Evolutionary conservation across 1,140 invertebrate species (phyloP), one percentile per base, ranked within the genome.

Genomic region (Zaprionus taronus): DNA sequence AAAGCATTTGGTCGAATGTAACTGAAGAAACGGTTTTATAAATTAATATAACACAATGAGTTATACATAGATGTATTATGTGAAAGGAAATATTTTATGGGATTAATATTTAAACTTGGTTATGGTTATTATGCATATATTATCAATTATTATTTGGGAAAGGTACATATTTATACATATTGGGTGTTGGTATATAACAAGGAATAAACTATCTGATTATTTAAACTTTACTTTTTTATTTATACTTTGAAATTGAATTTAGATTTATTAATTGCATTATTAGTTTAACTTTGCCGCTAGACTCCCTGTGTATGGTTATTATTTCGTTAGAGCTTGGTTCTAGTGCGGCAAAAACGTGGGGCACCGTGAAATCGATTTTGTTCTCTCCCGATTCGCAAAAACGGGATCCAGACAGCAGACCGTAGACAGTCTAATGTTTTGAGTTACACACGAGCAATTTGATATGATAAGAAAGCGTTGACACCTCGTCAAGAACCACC

Each of bases 321-420:
- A 47, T 47, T 47, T 47, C 5, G 5, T 47, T 17, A 36, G 55
- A 11, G 38, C 15, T 75, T 61, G 53, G 38, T 41, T n/a, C 31
- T 44, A 38, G 34, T 38, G 34, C 34, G 12, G 6, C 14, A 15
- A 5, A 74, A 56, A 57, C 73, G 55, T 73, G 55, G 34, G 62
- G 47, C 56, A 69, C 67, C 67, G 61, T 57, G 64, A 78, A 87
- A 87, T 87, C 83, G 83, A 87, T 87, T 87, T 89, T 77, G 65
- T 82, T 86, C 61, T 63, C 55, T 72, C 71, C 31, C 77, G 60
- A 80, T 72, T 83, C 72, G 68, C 71, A 65, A 68, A 28, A 79
- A 22, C 38, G 34, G 14, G 12, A 20, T 69, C 26, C 72, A 74
- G 66, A 69, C 58, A 62, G 55, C 60, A 51, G 11, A 22, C 17